Evolutionary conservation across 1,140 invertebrate genomes (phyloP).

Genomic region (Eulimnadia texana): DNA sequence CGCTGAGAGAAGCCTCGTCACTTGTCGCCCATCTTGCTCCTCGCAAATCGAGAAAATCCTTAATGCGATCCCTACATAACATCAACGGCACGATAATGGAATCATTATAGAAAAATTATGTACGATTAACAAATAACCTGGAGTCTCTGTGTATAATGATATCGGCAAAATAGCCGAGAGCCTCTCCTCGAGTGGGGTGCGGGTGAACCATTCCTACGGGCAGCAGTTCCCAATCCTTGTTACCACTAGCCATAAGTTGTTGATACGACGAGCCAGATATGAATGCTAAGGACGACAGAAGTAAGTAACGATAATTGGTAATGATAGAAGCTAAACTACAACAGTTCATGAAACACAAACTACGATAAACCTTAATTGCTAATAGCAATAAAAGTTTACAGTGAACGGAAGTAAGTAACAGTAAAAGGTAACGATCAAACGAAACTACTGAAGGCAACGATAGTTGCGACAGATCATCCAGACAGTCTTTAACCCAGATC

Average conservation of each 20-base stretch:
- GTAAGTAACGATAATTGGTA: too few relatives aligned
- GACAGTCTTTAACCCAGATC: too few relatives aligned
- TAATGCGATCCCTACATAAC: constrained; percentile 38
- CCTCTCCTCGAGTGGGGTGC: constrained; percentile 35
- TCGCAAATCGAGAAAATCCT: constrained; percentile 39
- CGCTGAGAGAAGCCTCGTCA: constrained; percentile 36
- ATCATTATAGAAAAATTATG: not conserved
- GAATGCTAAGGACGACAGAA: constrained; percentile 34
- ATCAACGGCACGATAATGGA: constrained; percentile 1
- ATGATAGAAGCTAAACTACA: too few relatives aligned
- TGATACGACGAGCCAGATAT: constrained; percentile 40
- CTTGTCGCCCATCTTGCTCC: constrained; percentile 41
- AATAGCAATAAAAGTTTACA: not conserved
- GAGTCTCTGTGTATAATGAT: constrained; percentile 42
- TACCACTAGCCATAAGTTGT: constrained; percentile 30
- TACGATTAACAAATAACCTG: constrained; percentile 28
- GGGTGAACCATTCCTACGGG: constrained; percentile 39
- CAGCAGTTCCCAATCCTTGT: constrained; percentile 33
- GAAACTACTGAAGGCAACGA: too few relatives aligned
- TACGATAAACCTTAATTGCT: not conserved
- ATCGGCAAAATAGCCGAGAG: constrained; percentile 43
- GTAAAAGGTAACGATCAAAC: too few relatives aligned
- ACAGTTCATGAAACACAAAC: too few relatives aligned
- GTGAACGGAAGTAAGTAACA: not conserved
- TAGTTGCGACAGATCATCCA: too few relatives aligned